Evolutionary conservation across 2,888 invertebrate genomes (phyloP), one percentile per base, ranked within the genome.

Genomic region (Rhorus exstirpatorius): DNA sequence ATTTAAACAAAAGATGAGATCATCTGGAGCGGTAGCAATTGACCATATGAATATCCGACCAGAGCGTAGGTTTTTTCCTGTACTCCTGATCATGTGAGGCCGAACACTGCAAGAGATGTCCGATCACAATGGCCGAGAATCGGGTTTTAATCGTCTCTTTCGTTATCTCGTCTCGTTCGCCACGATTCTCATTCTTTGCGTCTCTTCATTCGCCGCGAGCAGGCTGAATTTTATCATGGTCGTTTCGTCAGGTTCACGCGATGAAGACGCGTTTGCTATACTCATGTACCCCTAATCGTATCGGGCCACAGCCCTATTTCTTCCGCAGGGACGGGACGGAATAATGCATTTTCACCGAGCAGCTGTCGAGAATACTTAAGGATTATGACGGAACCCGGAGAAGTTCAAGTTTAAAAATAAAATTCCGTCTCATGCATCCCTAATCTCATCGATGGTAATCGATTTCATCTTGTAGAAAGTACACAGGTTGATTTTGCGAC

Each of bases 21-120:
- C 6, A 0, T 17, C 10, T 12, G 21, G 2, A 58, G 21, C 10
- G 24, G 31, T 7, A 44, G n/a, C 19, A 41, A 38, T 51, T 26
- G 24, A 8, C 19, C 53, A 67, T 19, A 46, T 63, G 46, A 46
- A 46, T 26, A 75, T 19, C 3, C 53, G 21, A 74, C 19, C 10
- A 24, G 14, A 19, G 1, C n/a, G 26, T 3, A 53, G 26, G 24
- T 14, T 35, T 12, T 8, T 63, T 80, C 35, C 70, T 91, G 86
- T 38, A 88, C 86, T 87, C 91, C 90, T 88, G 87, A 85, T 90
- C 91, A 89, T 89, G 88, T 87, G 90, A 88, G 90, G 88, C 88
- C 84, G 75, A 75, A 70, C 35, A 53, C 72, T 81, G 77, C 84
- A 81, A 87, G 87, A 87, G 86, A 86, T 85, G 83, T 81, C 85